Evolutionary conservation across 2,797 vertebrate species (phyloP).

Genomic region (Dromococcyx pavoninus): DNA sequence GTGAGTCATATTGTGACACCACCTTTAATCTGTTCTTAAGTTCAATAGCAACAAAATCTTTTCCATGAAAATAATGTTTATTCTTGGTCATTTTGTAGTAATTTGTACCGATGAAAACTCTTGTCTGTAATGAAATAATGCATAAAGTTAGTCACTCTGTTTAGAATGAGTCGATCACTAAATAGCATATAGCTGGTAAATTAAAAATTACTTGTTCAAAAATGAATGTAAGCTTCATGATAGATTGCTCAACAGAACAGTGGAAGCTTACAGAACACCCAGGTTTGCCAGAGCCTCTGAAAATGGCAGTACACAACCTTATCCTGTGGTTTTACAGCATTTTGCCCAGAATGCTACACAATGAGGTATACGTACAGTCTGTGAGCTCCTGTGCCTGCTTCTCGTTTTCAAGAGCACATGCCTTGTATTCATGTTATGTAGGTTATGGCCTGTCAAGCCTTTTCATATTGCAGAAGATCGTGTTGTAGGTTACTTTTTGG

Average conservation of each 20-base stretch:
- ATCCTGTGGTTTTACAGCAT: not conserved
- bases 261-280: not conserved
- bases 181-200: not conserved
- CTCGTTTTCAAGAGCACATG: not conserved
- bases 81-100: not conserved
- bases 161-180: not conserved
- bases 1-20: conserved; percentile 75
- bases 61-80: not conserved
- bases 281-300: not conserved
- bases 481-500: not conserved
- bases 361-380: not conserved
- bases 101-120: not conserved
- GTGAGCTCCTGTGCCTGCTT: not conserved
- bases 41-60: not conserved
- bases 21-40: conserved; percentile 33
- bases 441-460: not conserved
- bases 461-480: not conserved
- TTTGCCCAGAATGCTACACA: not conserved
- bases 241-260: not conserved
- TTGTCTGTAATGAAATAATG: not conserved
- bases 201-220: not conserved
- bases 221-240: not conserved
- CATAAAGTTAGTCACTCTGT: not conserved
- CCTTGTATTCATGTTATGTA: not conserved
- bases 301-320: not conserved